phyloP scores from a whole-genome alignment of 2,888 invertebrate genomes.

The Tachystola acroxantha region DNA sequence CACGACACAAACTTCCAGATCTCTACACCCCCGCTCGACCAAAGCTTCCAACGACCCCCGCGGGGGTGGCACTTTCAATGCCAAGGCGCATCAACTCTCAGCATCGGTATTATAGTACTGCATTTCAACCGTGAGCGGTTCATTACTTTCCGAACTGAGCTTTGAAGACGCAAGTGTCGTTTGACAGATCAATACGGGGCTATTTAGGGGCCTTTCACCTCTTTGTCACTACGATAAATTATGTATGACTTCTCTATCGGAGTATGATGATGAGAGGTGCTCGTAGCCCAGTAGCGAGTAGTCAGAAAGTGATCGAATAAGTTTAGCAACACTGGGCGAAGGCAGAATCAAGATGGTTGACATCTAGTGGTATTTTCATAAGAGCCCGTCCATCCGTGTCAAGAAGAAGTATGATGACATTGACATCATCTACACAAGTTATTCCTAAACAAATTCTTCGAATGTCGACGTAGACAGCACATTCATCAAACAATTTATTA shows the following conservation, averaged over 20 bases:
- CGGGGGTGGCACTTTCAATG: not conserved
- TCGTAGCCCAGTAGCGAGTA: too few species aligned
- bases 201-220: constrained; percentile 1
- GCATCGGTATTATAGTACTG: not conserved
- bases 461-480: too few species aligned
- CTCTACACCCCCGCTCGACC: not conserved
- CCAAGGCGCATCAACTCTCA: not conserved
- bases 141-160: constrained; percentile 7
- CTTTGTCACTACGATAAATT: not conserved
- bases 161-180: constrained; percentile 9
- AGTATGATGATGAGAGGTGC: too few species aligned
- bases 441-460: too few species aligned
- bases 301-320: not conserved
- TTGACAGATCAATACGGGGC: constrained; percentile 12
- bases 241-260: too few species aligned
- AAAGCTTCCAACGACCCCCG: not conserved
- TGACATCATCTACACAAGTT: too few species aligned
- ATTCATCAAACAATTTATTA: not conserved
- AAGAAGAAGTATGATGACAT: too few species aligned
- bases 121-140: constrained; percentile 5
- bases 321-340: too few species aligned
- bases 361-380: too few species aligned
- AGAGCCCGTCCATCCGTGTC: too few species aligned
- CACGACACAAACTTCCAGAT: not conserved
- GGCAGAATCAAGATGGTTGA: too few species aligned